Evolutionary conservation across 2,888 invertebrate species (phyloP).

Genomic region (Leptopterna dolabrata): DNA sequence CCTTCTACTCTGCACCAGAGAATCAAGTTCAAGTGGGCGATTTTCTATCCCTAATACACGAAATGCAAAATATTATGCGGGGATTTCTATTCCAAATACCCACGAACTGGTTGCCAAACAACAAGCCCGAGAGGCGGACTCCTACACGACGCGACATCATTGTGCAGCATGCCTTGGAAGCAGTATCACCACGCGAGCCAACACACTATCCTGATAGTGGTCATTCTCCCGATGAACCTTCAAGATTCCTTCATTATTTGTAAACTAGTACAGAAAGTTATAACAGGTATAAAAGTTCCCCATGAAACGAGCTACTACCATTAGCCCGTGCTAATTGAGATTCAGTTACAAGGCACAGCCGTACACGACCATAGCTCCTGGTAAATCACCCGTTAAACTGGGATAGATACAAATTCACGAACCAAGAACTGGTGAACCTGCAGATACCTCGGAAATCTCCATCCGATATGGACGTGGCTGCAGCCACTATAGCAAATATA

Average conservation of each 20-base stretch:
- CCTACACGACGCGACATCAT: background rate
- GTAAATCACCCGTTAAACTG: conserved; percentile 20
- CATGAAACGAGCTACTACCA: too few relatives aligned
- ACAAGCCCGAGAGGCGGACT: conserved; percentile 18
- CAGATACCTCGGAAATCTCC: conserved; percentile 20
- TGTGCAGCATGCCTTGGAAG: background rate
- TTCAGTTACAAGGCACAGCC: too few relatives aligned
- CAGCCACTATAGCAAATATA: background rate
- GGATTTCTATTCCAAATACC: conserved; percentile 28
- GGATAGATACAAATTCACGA: conserved; percentile 16
- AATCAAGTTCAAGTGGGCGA: conserved; percentile 11
- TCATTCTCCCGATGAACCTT: background rate
- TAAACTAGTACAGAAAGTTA: conserved; percentile 6
- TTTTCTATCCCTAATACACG: background rate
- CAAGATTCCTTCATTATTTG: conserved; percentile 32
- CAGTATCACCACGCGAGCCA: conserved; percentile 9
- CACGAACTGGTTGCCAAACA: conserved; percentile 9
- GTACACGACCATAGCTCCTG: too few relatives aligned
- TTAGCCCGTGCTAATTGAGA: too few relatives aligned
- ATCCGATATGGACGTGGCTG: background rate
- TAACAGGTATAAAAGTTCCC: conserved; percentile 15
- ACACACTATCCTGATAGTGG: conserved; percentile 27
- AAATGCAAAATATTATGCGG: background rate
- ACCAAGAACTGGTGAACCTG: conserved; percentile 14
- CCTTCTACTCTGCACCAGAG: conserved; percentile 37